Evolutionary conservation across 2,797 vertebrate species (phyloP), one percentile per base, ranked within the genome.

Genomic region (Rhinophrynus dorsalis): DNA sequence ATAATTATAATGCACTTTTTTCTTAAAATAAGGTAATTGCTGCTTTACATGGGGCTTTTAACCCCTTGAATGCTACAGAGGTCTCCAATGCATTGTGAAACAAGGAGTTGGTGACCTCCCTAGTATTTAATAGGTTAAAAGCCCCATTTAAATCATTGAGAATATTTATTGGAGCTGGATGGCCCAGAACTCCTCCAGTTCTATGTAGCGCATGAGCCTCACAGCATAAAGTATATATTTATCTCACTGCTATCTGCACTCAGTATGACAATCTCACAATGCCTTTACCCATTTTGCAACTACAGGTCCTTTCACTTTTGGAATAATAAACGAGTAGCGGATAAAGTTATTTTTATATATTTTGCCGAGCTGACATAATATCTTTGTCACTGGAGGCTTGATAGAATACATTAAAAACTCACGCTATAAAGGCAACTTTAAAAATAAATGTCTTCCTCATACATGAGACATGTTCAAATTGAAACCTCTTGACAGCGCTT

Each of bases 381-480:
- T 17, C 10, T 59, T 27, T 55, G 33, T 63, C 69, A 52, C 18
- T 13, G 38, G 45, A 80, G 71, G 5, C 24, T 54, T 75, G 23
- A 12, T 32, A 74, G 62, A 17, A 40, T 57, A 10, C 17, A 78
- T 26, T 1, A 2, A 57, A 27, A 13, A 42, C 2, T 6, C 61
- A 74, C 40, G 44, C 11, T 18, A 17, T 47, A 77, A 76, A 67
- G 59, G 24, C 27, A 66, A 27, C 24, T 68, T 60, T 47, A 59
- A 77, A 81, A 80, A 77, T 3, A 44, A 50, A 63, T 55, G 30
- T 15, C 44, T 80, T 82, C 66, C 38, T 44, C 62, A 37, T 27
- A 21, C 47, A 66, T 44, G 13, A 76, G 26, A 6, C 20, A 8
- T 50, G 30, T 75, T 75, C 60, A 32, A 77, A 76, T 35, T 47